Evolutionary conservation across 1,140 invertebrate genomes (phyloP), one percentile per base, ranked within the genome.

Genomic region (Drosophila tani): DNA sequence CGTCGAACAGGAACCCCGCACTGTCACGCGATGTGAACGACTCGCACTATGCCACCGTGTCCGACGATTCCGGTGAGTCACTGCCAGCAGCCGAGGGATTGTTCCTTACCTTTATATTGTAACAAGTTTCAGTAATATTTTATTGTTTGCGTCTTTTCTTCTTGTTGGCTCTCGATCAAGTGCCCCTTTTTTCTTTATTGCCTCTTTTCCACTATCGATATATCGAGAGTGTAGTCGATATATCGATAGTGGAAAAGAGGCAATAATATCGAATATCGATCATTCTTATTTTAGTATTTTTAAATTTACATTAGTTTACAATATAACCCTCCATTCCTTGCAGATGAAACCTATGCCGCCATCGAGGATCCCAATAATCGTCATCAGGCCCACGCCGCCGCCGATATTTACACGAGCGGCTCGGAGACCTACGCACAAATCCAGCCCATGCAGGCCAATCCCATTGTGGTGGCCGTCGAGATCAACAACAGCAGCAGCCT

Each of bases 361-460:
- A 97, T 97, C 64, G 96, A 97, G 75, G 97, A 98, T 84, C 96
- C 95, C 64, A 95, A 95, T 50, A 95, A 95, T 78, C 93, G 93
- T 51, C 94, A 95, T 56, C 95, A 95, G 75, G 93, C 93, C 58
- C 92, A 83, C 63, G 62, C 76, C 45, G 70, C 76, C 29, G 70
- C 78, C 41, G 92, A 93, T 62, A 91, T 96, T 6, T 96, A 96
- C 66, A 96, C 95, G 0, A 96, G 96, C 82, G 97, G 96, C n/a
- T 97, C 96, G 65, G 97, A 97, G 92, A 97, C 97, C 5, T 98
- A 98, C 93, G 97, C 97, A 47, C 96, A 97, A 93, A 98, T 98
- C 78, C 96, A 96, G 67, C 96, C 96, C 6, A 93, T 94, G 82
- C 84, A 93, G 47, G 86, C 90, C 3, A 49, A 94, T 95, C 92